A percentile compares a stretch with the other conserved stretches of the same genome.
Evolutionary conservation across 2,888 invertebrate species (phyloP).

Genomic region (Lasiommata megera): DNA sequence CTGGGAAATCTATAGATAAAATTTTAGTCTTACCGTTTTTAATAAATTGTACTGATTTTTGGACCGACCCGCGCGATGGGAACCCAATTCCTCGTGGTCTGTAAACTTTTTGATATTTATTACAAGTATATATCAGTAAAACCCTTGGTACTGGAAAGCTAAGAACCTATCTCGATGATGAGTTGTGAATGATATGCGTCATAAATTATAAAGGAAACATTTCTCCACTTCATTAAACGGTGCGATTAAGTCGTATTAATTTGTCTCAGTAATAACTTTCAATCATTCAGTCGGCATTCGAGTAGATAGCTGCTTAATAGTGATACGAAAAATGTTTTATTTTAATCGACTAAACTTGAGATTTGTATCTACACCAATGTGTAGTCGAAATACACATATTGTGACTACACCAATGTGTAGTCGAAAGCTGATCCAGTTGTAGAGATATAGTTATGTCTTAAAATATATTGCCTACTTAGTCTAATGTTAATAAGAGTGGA

Average conservation of each 20-base stretch:
- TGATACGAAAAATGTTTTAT: not conserved
- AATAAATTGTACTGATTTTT: too few relatives aligned
- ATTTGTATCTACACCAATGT: too few relatives aligned
- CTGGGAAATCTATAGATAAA: too few relatives aligned
- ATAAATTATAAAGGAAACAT: slow-evolving; percentile 29
- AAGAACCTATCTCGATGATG: slow-evolving; percentile 21
- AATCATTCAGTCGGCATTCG: slow-evolving; percentile 21
- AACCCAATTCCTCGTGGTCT: too few relatives aligned
- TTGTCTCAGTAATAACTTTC: slow-evolving; percentile 31
- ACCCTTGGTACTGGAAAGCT: slow-evolving; percentile 6
- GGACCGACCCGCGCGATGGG: too few relatives aligned
- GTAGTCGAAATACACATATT: too few relatives aligned
- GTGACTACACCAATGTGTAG: too few relatives aligned
- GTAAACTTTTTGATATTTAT: too few relatives aligned
- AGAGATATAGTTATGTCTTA: not conserved
- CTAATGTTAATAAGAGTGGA: too few relatives aligned
- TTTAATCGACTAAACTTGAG: slow-evolving; percentile 9
- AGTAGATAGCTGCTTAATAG: slow-evolving; percentile 11
- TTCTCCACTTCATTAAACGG: slow-evolving; percentile 13
- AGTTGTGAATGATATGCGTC: slow-evolving; percentile 21
- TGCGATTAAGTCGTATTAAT: slow-evolving; percentile 35
- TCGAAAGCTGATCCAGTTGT: not conserved
- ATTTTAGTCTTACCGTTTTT: too few relatives aligned
- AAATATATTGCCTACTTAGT: too few relatives aligned
- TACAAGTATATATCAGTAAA: not conserved